phyloP scores from a whole-genome alignment of 2,113 vertebrate genomes.

The Pagrus major region DNA sequence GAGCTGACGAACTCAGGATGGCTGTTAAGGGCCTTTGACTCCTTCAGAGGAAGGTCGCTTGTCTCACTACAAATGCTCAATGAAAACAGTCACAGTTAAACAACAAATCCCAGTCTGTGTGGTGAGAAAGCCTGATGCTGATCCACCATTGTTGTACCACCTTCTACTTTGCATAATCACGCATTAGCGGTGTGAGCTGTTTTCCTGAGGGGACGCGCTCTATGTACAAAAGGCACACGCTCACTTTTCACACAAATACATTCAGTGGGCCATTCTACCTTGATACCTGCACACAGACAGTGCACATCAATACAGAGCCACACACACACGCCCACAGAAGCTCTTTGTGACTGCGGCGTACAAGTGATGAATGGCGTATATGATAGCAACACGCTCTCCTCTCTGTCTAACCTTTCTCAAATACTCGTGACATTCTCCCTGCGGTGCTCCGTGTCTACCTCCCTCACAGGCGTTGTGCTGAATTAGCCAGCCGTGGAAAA shows the following conservation, averaged over 20 bases:
- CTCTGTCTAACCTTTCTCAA: constrained; percentile 70
- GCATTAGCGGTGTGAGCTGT: not conserved
- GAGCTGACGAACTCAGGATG: too few species aligned
- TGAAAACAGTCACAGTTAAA: not conserved
- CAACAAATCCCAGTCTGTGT: not conserved
- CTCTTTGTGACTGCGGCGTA: constrained; percentile 5
- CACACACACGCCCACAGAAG: constrained; percentile 7
- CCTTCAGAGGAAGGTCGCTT: not conserved
- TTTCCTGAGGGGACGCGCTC: not conserved
- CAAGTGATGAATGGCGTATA: constrained; percentile 52
- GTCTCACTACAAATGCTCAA: too few species aligned
- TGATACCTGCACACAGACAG: not conserved
- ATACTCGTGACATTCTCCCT: constrained; percentile 61
- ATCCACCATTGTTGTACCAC: not conserved
- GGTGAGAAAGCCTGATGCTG: not conserved
- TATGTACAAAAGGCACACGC: not conserved
- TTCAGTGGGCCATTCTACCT: not conserved
- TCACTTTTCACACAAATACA: not conserved
- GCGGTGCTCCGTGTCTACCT: constrained; percentile 40
- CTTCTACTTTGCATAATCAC: not conserved
- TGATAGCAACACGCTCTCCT: constrained; percentile 44
- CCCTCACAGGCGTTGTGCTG: constrained; percentile 50
- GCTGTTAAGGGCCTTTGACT: not conserved
- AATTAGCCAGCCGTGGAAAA: constrained; percentile 65
- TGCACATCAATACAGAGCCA: not conserved